Evolutionary conservation across 2,113 vertebrate genomes (phyloP), one percentile per base, ranked within the genome.

Genomic region (Taxidea taxus): DNA sequence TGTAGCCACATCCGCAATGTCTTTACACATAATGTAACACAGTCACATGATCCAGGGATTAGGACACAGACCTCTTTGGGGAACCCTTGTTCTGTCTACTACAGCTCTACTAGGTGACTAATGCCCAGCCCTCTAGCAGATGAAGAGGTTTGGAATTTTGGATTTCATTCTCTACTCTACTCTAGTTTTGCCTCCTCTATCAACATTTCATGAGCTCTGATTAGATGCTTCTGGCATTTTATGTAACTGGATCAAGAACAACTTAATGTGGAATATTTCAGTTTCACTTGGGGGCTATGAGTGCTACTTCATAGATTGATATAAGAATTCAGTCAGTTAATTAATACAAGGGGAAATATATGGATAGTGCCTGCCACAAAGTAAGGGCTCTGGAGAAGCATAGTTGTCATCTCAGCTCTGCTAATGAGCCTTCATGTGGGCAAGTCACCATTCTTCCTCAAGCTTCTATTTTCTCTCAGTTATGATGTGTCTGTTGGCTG

Each of bases 201-300:
- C 75, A 89, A 49, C 62, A 87, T 66, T 94, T 95, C 81, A 44
- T 87, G 42, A 9, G 34, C 6, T 91, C 31, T 94, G 44, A 64
- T 64, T 39, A 78, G 75, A 77, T 77, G 4, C 60, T 75, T 85
- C n/a, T 94, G 64, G 27, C 70, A 91, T 77, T 88, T 97, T 91
- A 51, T 64, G 9, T 60, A 81, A 91, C 34, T 27, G 20, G 15
- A 27, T 92, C 85, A 66, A 86, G 12, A 51, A 54, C 20, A 87
- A 47, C 21, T 84, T 70, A 87, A 77, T 39, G 21, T 29, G 77
- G 49, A 62, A 72, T 80, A 66, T 90, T 66, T 93, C 88, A 44
- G 29, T 62, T 94, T 83, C 70, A 37, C 54, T 37, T 74, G 27
- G 21, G 85, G 31, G 7, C 74, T 84, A 4, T 70, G 60, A 70